Percentiles rank a stretch among this genome's conserved stretches.
Evolutionary conservation across 2,888 invertebrate genomes (phyloP).

Genomic region (Synanthedon formicaeformis): DNA sequence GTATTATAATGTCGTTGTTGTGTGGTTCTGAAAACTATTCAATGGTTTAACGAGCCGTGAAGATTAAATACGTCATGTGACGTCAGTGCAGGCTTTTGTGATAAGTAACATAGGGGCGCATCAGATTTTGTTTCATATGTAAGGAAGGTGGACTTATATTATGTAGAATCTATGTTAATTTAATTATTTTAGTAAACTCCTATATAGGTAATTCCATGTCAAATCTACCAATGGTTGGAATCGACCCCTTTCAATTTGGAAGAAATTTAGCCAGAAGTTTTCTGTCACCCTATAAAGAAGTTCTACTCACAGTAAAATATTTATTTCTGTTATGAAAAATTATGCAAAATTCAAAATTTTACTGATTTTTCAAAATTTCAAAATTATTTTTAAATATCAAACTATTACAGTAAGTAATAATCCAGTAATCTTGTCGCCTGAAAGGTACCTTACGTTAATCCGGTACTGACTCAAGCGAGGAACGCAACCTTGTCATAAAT

Average conservation of each 20-base stretch:
- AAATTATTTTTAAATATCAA: too few species aligned
- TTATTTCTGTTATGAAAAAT: neutral
- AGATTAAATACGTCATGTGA: neutral
- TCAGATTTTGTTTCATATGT: constrained; percentile 2
- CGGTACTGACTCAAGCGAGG: too few species aligned
- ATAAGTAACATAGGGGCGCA: constrained; percentile 8
- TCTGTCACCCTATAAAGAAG: neutral
- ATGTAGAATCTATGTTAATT: neutral
- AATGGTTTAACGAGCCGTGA: constrained; percentile 5
- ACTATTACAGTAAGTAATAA: too few species aligned
- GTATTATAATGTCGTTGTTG: too few species aligned
- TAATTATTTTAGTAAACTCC: neutral
- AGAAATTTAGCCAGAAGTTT: neutral
- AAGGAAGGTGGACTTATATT: neutral
- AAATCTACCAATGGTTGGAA: too few species aligned
- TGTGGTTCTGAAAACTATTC: neutral
- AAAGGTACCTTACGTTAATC: too few species aligned
- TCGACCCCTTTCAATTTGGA: too few species aligned
- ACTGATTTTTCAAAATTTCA: neutral
- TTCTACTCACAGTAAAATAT: neutral
- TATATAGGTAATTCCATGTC: too few species aligned
- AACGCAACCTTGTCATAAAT: too few species aligned
- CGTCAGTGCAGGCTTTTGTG: constrained; percentile 6
- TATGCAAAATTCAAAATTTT: neutral
- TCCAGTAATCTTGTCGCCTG: too few species aligned